Conservation (phyloP, 2,797 vertebrate species). For the Neoniphon sammara region DNA sequence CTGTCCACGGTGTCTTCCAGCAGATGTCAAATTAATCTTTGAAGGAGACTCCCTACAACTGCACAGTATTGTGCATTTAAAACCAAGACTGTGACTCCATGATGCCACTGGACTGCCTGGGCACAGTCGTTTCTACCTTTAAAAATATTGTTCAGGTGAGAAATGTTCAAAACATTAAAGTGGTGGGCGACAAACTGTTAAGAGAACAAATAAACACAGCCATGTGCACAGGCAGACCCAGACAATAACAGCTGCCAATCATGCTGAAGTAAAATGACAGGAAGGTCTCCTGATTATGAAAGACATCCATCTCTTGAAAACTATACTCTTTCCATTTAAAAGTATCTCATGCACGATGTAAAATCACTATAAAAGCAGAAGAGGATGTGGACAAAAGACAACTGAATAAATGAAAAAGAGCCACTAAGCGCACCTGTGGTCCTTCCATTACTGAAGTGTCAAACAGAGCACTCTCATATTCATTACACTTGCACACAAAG, state of each 20-base stretch:
- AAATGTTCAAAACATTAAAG: constrained; percentile 20
- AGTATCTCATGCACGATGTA: constrained; percentile 9
- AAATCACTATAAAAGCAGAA: constrained; percentile 43
- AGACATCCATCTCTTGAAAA: constrained; percentile 19
- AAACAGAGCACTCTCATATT: constrained; percentile 46
- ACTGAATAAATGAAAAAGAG: constrained; percentile 20
- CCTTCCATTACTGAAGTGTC: constrained; percentile 58
- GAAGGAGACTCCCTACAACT: constrained; percentile 17
- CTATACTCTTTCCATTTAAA: constrained; percentile 21
- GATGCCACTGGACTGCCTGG: constrained; percentile 1
- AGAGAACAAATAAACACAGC: not conserved
- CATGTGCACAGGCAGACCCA: not conserved
- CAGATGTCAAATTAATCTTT: constrained; percentile 21
- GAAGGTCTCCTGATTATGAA: constrained; percentile 32
- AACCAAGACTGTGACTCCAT: constrained; percentile 29
- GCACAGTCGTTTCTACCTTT: not conserved
- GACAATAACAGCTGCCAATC: constrained; percentile 27
- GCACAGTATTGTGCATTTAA: constrained; percentile 15
- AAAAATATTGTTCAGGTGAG: constrained; percentile 27
- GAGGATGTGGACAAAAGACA: constrained; percentile 30
- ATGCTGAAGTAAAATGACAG: constrained; percentile 1
- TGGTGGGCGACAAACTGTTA: constrained; percentile 8
- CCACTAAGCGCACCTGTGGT: constrained; percentile 63
- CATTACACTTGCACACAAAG: constrained; percentile 52
- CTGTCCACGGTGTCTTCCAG: constrained; percentile 19